Evolutionary conservation across 1,140 invertebrate genomes (phyloP).

Genomic region (Anthonomus grandis): DNA sequence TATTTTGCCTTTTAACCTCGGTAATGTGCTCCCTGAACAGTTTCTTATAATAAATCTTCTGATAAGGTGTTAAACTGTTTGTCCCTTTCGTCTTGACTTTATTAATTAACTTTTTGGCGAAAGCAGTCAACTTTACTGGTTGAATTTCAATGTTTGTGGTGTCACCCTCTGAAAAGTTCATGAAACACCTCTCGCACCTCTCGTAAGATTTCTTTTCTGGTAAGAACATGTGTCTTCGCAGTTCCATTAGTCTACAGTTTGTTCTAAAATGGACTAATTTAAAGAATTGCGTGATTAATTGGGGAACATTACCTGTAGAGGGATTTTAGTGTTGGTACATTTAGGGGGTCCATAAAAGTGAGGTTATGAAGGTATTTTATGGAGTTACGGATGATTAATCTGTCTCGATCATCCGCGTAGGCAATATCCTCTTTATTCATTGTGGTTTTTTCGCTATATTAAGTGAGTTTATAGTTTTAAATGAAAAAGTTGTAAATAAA

Average conservation of each 20-base stretch:
- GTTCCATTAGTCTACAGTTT: conserved; percentile 16
- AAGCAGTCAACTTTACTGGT: background rate
- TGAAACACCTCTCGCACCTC: conserved; percentile 12
- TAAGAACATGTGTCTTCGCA: conserved; percentile 4
- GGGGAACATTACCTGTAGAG: conserved; percentile 11
- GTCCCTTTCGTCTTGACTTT: conserved; percentile 11
- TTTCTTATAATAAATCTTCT: conserved; percentile 14
- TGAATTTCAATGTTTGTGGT: conserved; percentile 1
- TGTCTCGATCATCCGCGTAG: conserved; percentile 17
- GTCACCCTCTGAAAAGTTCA: conserved; percentile 16
- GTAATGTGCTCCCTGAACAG: conserved; percentile 5
- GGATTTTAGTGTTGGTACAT: conserved; percentile 13
- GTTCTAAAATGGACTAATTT: conserved; percentile 8
- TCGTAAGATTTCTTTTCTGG: conserved; percentile 3
- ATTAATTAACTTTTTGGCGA: conserved; percentile 8
- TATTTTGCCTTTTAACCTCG: conserved; percentile 8
- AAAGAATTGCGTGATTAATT: background rate
- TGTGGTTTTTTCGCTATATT: no score
- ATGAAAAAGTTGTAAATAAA: no score
- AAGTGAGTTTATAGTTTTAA: no score
- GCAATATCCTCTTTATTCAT: no score
- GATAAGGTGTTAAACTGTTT: conserved; percentile 2
- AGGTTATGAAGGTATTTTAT: conserved; percentile 9
- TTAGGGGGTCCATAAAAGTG: conserved; percentile 2
- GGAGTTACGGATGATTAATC: conserved; percentile 7